Percentiles rank a stretch among this genome's conserved stretches.
These are phyloP conservation scores for Steromphala cineraria DNA, from an alignment of 2,888 invertebrate species.

Conservation along the genomic window DNA sequence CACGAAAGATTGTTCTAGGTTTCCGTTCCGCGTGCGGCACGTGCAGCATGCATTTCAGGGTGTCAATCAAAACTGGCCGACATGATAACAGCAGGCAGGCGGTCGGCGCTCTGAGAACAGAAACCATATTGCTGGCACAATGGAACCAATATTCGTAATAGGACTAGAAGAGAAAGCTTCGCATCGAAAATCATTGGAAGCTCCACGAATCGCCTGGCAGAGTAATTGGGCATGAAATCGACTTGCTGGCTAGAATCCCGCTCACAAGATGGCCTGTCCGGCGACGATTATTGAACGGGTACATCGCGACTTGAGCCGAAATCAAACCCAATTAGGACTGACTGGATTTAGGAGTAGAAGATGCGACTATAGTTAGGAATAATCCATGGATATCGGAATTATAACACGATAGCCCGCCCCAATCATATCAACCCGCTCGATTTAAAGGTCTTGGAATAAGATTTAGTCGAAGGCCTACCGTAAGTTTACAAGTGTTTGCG, in stretches of 20 bases:
- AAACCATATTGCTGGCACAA: constrained; percentile 3
- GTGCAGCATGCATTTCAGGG: background rate
- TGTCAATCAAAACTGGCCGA: background rate
- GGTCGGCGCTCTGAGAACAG: background rate
- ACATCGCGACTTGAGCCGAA: background rate
- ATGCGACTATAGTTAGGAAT: background rate
- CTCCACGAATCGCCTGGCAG: background rate
- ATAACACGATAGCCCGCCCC: constrained; percentile 11
- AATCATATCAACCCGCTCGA: background rate
- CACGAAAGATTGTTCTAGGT: background rate
- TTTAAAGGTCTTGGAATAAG: constrained; percentile 9
- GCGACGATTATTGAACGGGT: background rate
- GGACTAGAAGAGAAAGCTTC: background rate
- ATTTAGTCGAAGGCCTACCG: constrained; percentile 4
- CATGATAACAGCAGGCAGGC: background rate
- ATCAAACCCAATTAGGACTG: constrained; percentile 19
- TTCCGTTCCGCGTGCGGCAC: constrained; percentile 13
- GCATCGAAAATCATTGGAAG: constrained; percentile 14
- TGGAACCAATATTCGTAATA: constrained; percentile 13
- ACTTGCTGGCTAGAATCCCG: background rate
- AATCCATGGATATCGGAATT: constrained; percentile 14
- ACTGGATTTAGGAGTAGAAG: background rate
- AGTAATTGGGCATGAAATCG: constrained; percentile 13
- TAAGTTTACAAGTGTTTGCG: constrained; percentile 8
- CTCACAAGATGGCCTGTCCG: background rate